These are phyloP conservation scores for Eurois occulta DNA, from an alignment of 2,888 invertebrate species.

Conservation along the genomic window DNA sequence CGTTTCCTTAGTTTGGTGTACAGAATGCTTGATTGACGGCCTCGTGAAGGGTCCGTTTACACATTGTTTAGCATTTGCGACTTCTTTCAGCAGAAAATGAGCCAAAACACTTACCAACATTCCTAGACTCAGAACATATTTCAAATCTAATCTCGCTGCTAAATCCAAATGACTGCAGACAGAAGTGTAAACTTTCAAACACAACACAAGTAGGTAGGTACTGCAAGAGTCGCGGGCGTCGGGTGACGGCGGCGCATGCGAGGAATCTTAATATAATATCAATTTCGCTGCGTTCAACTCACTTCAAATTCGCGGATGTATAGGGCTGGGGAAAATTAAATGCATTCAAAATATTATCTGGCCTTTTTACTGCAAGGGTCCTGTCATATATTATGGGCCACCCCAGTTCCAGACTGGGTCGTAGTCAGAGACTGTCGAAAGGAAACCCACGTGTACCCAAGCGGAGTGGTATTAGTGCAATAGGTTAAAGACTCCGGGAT, in stretches of 20 bases:
- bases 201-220: not conserved
- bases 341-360: not conserved
- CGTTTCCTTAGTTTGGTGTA: no score
- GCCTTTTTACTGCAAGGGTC: not conserved
- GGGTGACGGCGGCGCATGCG: slow-evolving; percentile 72
- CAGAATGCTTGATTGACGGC: no score
- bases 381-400: not conserved
- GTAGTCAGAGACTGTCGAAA: not conserved
- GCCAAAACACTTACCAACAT: not conserved
- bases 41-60: no score
- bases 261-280: slow-evolving; percentile 75
- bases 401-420: not conserved
- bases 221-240: slow-evolving; percentile 60
- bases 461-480: not conserved
- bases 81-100: not conserved
- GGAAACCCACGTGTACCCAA: not conserved
- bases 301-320: slow-evolving; percentile 68
- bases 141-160: slow-evolving; percentile 3
- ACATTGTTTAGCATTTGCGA: not conserved
- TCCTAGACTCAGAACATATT: slow-evolving; percentile 11
- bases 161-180: slow-evolving; percentile 27
- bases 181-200: slow-evolving; percentile 24
- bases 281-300: slow-evolving; percentile 66
- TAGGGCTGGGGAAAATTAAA: slow-evolving; percentile 60
- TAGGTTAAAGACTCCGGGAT: not conserved